phyloP scores from a whole-genome alignment of 1,140 invertebrate genomes.

The Zaprionus vittiger region DNA sequence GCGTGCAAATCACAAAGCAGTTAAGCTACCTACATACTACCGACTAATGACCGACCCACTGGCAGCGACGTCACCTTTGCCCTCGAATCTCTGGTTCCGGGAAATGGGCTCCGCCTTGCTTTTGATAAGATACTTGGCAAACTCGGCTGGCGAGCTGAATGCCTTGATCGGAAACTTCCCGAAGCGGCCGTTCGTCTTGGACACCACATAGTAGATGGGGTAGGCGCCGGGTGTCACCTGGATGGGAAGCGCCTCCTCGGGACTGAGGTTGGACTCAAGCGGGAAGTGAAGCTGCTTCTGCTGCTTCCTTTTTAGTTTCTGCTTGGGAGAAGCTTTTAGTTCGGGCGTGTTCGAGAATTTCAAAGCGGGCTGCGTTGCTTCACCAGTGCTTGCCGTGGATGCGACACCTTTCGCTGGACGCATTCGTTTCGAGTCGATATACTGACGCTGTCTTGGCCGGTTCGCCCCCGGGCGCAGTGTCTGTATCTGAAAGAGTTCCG shows the following conservation, averaged over 20 bases:
- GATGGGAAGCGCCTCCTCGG: conserved; percentile 55
- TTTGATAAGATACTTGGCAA: conserved; percentile 75
- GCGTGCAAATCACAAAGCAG: conserved; percentile 65
- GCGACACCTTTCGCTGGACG: conserved; percentile 38
- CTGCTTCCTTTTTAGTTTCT: conserved; percentile 69
- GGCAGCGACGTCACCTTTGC: neutral
- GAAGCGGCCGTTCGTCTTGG: conserved; percentile 79
- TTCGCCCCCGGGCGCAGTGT: conserved; percentile 50
- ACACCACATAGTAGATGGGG: conserved; percentile 77
- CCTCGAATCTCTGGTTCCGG: conserved; percentile 56
- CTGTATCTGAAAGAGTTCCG: conserved; percentile 74
- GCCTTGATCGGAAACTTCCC: conserved; percentile 80
- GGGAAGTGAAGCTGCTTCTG: conserved; percentile 74
- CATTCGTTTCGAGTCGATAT: conserved; percentile 71
- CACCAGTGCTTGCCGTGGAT: conserved; percentile 50
- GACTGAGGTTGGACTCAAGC: conserved; percentile 43
- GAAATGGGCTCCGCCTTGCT: conserved; percentile 73
- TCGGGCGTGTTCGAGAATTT: conserved; percentile 60
- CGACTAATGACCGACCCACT: conserved; percentile 22
- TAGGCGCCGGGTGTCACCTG: conserved; percentile 76
- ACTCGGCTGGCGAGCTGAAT: conserved; percentile 65
- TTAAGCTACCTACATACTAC: conserved; percentile 47
- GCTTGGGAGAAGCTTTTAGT: conserved; percentile 80
- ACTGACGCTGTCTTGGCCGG: conserved; percentile 39
- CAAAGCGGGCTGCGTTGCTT: conserved; percentile 63